Evolutionary conservation across 2,113 vertebrate species (phyloP), one percentile per base, ranked within the genome.

Genomic region (Salminus brasiliensis): DNA sequence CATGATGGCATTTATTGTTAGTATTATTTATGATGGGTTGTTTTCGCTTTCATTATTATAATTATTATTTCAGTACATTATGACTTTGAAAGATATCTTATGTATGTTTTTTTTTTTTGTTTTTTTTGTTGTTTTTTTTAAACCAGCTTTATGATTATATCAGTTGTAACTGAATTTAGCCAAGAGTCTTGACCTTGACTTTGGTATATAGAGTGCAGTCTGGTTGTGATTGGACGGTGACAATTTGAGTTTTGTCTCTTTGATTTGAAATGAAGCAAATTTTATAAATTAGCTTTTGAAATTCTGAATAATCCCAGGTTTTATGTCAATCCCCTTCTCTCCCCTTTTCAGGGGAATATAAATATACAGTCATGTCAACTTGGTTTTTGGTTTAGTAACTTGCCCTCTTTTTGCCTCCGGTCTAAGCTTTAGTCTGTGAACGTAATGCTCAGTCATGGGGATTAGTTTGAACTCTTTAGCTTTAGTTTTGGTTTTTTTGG

Each of bases 141-240:
- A 74, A 36, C 29, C 18, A 67, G 53, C 45, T 21, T n/a, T 36
- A 32, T 68, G 63, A 9, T 68, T 76, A 55, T 67, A 67, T 53
- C 29, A n/a, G 47, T 68, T 65, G 16, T 76, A 11, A 66, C 18
- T 76, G 21, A 53, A 30, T 43, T 27, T 13, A 55, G 47, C 34
- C 74, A 68, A 55, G 34, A 30, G 63, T 47, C 47, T 53, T 16
- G 41, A 25, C 52, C 29, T 76, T 66, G 62, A 21, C 12, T 68
- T 27, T 68, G 5, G 27, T 32, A 8, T 75, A 21, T 57, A 25
- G 62, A 53, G 25, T 41, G 74, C 74, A 68, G 74, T 67, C 47
- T 13, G 13, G 13, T 5, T 36, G 45, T 39, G 27, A 52, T 49
- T 57, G 21, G 5, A 57, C 74, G 57, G 63, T 23, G 23, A 53